Conservation (phyloP, 1,140 invertebrate species). For the Dendroctonus valens region DNA sequence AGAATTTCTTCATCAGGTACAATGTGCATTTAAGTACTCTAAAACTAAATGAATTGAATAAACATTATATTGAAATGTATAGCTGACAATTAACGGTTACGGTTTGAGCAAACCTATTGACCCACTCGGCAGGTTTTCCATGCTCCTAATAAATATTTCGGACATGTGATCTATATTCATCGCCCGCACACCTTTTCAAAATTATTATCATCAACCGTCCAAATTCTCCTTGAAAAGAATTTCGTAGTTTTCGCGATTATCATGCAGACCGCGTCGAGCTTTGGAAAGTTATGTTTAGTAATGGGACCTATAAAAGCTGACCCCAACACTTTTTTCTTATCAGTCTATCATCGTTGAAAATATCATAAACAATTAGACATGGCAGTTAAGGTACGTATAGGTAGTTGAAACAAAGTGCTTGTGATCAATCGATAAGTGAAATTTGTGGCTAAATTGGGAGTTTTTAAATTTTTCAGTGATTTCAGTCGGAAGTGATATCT, state of each 20-base stretch:
- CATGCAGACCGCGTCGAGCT: conserved; percentile 8
- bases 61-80: too few species aligned
- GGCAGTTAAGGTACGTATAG: conserved; percentile 31
- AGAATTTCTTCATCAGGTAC: too few species aligned
- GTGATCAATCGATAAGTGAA: neutral
- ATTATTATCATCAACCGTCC: conserved; percentile 5
- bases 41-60: too few species aligned
- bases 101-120: too few species aligned
- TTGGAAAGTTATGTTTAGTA: conserved; percentile 28
- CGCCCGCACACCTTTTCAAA: neutral
- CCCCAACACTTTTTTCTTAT: conserved; percentile 23
- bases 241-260: conserved; percentile 19
- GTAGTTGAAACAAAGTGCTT: neutral
- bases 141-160: conserved; percentile 6
- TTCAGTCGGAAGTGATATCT: neutral
- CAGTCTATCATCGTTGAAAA: conserved; percentile 26
- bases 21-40: too few species aligned
- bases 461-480: too few species aligned
- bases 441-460: neutral
- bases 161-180: conserved; percentile 10
- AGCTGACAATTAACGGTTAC: too few species aligned
- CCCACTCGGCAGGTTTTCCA: neutral
- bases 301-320: conserved; percentile 27
- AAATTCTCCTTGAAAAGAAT: conserved; percentile 23
- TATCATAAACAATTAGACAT: conserved; percentile 25